Evolutionary conservation across 2,113 vertebrate species (phyloP).

Genomic region (Campylomormyrus tamandua): DNA sequence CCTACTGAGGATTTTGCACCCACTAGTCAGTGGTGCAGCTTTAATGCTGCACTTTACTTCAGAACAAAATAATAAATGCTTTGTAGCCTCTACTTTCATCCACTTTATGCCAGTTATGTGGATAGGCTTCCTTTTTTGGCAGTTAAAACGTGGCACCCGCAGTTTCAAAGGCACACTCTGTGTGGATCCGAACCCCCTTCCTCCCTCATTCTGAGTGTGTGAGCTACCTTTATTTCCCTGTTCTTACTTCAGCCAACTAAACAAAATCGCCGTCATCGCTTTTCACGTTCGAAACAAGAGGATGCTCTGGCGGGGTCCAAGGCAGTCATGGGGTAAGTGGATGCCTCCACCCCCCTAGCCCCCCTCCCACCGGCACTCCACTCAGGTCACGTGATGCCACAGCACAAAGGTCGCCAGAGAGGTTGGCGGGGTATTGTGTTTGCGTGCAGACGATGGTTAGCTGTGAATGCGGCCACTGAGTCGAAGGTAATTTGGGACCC

Average conservation of each 20-base stretch:
- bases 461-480: slow-evolving; percentile 69
- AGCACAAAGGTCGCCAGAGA: slow-evolving; percentile 55
- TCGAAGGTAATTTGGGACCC: slow-evolving; percentile 67
- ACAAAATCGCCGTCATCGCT: background rate
- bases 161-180: background rate
- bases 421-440: slow-evolving; percentile 54
- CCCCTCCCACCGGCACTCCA: background rate
- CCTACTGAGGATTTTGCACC: background rate
- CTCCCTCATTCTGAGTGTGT: background rate
- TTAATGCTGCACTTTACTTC: background rate
- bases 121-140: background rate
- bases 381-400: slow-evolving; percentile 33
- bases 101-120: background rate
- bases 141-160: background rate
- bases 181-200: background rate
- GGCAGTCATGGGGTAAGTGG: background rate
- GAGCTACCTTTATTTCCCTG: background rate
- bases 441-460: slow-evolving; percentile 47
- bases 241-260: background rate
- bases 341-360: background rate
- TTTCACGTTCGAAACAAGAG: background rate
- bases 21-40: background rate
- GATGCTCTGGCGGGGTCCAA: background rate
- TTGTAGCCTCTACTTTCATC: background rate
- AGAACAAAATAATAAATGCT: background rate